A percentile compares a stretch with the other conserved stretches of the same genome.
Conservation (phyloP, 1,140 invertebrate species). For the Zaprionus ornatus region DNA sequence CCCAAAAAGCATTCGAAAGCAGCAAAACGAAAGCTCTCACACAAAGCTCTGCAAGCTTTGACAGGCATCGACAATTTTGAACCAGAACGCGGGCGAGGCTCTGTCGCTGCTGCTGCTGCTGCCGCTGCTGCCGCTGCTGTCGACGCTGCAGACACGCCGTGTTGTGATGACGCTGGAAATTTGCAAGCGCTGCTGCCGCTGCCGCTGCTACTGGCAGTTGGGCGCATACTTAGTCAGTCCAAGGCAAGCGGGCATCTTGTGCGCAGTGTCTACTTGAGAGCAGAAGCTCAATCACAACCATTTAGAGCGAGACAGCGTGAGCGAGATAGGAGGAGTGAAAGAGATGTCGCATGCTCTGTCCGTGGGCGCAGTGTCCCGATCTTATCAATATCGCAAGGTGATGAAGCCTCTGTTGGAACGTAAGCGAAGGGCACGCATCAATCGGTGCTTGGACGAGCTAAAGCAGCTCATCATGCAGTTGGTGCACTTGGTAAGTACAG, state of each 20-base stretch:
- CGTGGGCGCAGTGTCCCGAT: slow-evolving; percentile 83
- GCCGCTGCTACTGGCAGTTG: background rate
- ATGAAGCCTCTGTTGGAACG: slow-evolving; percentile 94
- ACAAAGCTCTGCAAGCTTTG: background rate
- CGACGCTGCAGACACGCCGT: background rate
- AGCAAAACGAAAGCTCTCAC: background rate
- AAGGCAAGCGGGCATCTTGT: slow-evolving; percentile 1
- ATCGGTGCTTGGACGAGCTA: slow-evolving; percentile 93
- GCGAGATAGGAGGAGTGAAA: background rate
- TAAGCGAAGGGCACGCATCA: slow-evolving; percentile 94
- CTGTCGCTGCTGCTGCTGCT: background rate
- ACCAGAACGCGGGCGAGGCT: slow-evolving; percentile 10
- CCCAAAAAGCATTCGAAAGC: slow-evolving; percentile 8
- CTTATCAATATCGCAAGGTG: slow-evolving; percentile 87
- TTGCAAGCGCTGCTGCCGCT: background rate
- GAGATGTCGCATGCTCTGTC: background rate
- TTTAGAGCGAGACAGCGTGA: background rate
- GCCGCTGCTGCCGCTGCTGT: slow-evolving; percentile 9
- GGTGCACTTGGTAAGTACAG: slow-evolving; percentile 84
- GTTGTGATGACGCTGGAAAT: background rate
- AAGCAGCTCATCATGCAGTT: slow-evolving; percentile 90
- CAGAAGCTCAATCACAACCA: background rate
- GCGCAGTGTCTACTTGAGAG: background rate
- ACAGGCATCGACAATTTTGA: slow-evolving; percentile 7
- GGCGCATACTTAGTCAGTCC: slow-evolving; percentile 2